phyloP scores from a whole-genome alignment of 2,797 vertebrate genomes.

The Heteromormyrus szaboi region DNA sequence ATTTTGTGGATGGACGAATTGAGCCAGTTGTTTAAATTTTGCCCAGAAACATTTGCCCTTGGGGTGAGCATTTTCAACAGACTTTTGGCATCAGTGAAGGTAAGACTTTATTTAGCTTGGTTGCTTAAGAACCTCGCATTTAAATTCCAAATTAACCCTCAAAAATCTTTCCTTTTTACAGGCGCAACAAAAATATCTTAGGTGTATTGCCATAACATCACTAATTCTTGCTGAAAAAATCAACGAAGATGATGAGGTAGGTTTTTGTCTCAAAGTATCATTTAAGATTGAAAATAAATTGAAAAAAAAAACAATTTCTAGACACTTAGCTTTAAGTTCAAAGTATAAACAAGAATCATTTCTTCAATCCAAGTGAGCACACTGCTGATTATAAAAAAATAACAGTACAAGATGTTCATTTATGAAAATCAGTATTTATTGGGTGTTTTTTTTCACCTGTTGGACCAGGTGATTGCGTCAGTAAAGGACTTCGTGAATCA shows the following conservation, averaged over 20 bases:
- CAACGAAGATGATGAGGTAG: constrained; percentile 74
- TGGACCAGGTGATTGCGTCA: constrained; percentile 72
- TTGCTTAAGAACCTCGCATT: not conserved
- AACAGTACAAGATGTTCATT: constrained; percentile 26
- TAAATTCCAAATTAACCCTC: not conserved
- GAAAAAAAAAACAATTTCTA: too few species aligned
- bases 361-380: not conserved
- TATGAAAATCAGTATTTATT: constrained; percentile 66
- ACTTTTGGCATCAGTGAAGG: constrained; percentile 65
- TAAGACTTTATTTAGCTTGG: constrained; percentile 15
- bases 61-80: constrained; percentile 62
- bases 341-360: not conserved
- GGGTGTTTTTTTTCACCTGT: constrained; percentile 36
- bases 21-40: constrained; percentile 59
- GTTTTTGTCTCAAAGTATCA: not conserved
- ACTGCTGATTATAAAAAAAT: not conserved
- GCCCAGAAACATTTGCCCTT: constrained; percentile 59
- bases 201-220: constrained; percentile 65
- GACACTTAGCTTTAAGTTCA: not conserved
- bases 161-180: constrained; percentile 31
- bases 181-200: constrained; percentile 69
- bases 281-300: not conserved
- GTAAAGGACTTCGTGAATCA: constrained; percentile 68
- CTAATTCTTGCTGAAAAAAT: constrained; percentile 72
- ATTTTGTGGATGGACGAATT: constrained; percentile 63